phyloP scores from a whole-genome alignment of 2,797 vertebrate genomes.

The Pseudochirops cupreus region DNA sequence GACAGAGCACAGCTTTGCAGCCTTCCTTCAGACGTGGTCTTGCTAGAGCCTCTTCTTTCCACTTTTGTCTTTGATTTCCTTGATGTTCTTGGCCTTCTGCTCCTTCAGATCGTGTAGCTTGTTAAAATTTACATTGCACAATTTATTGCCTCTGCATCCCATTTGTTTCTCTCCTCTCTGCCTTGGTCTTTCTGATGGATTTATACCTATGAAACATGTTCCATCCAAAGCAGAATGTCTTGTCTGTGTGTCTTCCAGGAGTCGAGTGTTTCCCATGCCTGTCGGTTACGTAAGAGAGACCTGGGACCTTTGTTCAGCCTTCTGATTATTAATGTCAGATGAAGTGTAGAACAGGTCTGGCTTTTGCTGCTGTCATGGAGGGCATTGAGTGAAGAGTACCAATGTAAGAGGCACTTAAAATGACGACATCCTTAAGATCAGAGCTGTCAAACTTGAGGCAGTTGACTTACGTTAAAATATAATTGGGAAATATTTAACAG shows the following conservation, averaged over 20 bases:
- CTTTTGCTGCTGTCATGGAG: neutral
- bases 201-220: neutral
- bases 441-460: neutral
- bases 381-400: neutral
- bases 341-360: neutral
- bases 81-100: no score
- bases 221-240: no score
- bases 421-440: neutral
- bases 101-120: neutral
- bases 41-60: neutral
- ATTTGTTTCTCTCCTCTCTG: neutral
- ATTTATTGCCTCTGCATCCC: neutral
- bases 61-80: no score
- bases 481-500: neutral
- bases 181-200: neutral
- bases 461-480: neutral
- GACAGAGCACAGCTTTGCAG: neutral
- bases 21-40: neutral
- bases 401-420: neutral
- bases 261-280: neutral
- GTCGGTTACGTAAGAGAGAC: neutral
- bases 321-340: neutral
- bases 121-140: neutral
- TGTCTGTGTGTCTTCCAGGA: neutral
- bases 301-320: no score